A percentile compares a stretch with the other conserved stretches of the same genome.
phyloP scores from a whole-genome alignment of 1,140 invertebrate species.

The Mesaphorura yosii region DNA sequence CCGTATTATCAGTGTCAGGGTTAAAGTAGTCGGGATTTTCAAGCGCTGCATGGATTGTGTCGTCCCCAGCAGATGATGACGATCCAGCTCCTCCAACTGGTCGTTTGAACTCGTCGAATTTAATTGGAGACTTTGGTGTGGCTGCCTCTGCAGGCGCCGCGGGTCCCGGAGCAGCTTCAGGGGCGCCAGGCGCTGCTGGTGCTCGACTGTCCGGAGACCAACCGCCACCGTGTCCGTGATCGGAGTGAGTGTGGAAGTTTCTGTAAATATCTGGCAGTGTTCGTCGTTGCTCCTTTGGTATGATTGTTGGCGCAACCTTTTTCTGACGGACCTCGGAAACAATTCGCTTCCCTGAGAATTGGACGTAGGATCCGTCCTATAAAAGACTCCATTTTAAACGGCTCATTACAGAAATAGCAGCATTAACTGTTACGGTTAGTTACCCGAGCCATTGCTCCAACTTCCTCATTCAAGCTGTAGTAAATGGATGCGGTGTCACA shows the following conservation, averaged over 20 bases:
- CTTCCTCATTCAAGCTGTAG: constrained; percentile 31
- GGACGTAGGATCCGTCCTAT: constrained; percentile 10
- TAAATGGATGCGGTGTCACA: constrained; percentile 35
- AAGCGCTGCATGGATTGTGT: neutral
- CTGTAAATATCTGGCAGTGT: neutral
- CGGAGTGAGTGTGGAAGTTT: neutral
- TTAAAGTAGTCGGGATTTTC: neutral
- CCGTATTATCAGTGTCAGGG: neutral
- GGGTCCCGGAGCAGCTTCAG: neutral
- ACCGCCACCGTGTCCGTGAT: neutral
- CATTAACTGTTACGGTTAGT: neutral
- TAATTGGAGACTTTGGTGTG: too few relatives aligned
- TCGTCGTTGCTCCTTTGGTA: constrained; percentile 8
- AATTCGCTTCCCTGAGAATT: constrained; percentile 10
- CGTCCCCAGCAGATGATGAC: neutral
- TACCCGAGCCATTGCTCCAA: neutral
- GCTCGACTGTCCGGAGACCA: neutral
- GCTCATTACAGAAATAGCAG: neutral
- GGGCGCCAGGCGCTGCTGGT: neutral
- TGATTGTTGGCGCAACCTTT: constrained; percentile 6
- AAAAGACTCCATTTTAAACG: neutral
- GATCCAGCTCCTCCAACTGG: neutral
- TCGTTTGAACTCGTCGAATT: too few relatives aligned
- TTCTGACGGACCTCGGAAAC: constrained; percentile 7
- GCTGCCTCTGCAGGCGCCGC: neutral